phyloP scores from a whole-genome alignment of 2,797 vertebrate genomes.

The Scolopax bukidnonensis region DNA sequence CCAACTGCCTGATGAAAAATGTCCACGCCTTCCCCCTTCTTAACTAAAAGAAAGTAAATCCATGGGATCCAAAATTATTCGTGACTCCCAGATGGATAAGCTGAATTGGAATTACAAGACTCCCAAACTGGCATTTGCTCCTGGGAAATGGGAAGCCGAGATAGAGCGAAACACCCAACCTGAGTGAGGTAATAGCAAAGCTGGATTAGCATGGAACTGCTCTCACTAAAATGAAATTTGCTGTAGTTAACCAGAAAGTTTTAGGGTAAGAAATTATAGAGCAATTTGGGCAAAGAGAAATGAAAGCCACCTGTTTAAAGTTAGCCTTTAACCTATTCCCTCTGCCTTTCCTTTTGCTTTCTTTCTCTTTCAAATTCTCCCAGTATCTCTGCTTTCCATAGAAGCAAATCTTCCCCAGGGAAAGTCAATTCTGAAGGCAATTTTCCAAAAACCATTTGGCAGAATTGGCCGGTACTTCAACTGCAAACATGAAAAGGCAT shows the following conservation, averaged over 20 bases:
- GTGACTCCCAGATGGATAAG: neutral
- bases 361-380: slow-evolving; percentile 61
- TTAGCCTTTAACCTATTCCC: slow-evolving; percentile 67
- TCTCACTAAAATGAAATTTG: slow-evolving; percentile 19
- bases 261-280: slow-evolving; percentile 40
- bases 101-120: neutral
- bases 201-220: slow-evolving; percentile 41
- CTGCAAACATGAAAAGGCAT: slow-evolving; percentile 77
- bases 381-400: slow-evolving; percentile 70
- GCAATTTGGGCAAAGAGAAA: slow-evolving; percentile 67
- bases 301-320: slow-evolving; percentile 69
- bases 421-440: slow-evolving; percentile 76
- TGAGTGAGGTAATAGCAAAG: slow-evolving; percentile 22
- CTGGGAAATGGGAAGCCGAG: neutral
- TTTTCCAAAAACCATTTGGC: slow-evolving; percentile 78
- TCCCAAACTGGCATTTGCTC: slow-evolving; percentile 9
- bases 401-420: slow-evolving; percentile 73
- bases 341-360: slow-evolving; percentile 57
- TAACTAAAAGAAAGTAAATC: neutral
- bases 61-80: neutral
- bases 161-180: neutral
- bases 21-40: neutral
- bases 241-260: slow-evolving; percentile 61
- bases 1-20: neutral
- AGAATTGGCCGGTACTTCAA: slow-evolving; percentile 71